Percentiles rank a stretch among this genome's conserved stretches.
phyloP scores from a whole-genome alignment of 2,888 invertebrate genomes.

The Drosophila kuntzei region DNA sequence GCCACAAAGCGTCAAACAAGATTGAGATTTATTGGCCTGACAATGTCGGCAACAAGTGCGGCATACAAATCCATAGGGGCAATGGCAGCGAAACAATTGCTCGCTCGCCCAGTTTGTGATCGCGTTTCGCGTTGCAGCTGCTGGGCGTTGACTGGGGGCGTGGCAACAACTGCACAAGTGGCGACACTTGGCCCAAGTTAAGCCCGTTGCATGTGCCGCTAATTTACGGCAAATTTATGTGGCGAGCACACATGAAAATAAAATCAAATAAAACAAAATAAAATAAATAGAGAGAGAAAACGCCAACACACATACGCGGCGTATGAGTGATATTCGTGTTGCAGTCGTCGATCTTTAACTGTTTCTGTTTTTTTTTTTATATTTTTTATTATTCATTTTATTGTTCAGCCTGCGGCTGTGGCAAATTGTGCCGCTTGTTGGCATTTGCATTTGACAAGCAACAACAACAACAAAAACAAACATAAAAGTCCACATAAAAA shows the following conservation, averaged over 20 bases:
- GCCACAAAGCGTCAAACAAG: slow-evolving; percentile 77
- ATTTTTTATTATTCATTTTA: slow-evolving; percentile 38
- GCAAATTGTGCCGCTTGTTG: slow-evolving; percentile 68
- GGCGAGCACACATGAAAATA: slow-evolving; percentile 28
- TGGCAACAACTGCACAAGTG: slow-evolving; percentile 66
- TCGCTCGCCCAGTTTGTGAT: slow-evolving; percentile 30
- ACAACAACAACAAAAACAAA: slow-evolving; percentile 25
- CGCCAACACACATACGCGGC: slow-evolving; percentile 54
- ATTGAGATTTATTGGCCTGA: slow-evolving; percentile 79
- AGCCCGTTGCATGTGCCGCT: slow-evolving; percentile 73
- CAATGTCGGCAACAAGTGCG: slow-evolving; percentile 73
- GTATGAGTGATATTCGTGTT: slow-evolving; percentile 74
- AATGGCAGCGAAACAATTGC: slow-evolving; percentile 59
- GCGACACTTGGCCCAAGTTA: slow-evolving; percentile 72
- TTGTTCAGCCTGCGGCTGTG: slow-evolving; percentile 58
- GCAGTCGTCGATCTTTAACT: slow-evolving; percentile 49
- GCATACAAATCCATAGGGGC: slow-evolving; percentile 57
- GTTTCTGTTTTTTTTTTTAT: slow-evolving; percentile 34
- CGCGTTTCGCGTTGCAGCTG: slow-evolving; percentile 16
- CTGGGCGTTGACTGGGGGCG: slow-evolving; percentile 69
- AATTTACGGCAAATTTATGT: slow-evolving; percentile 81
- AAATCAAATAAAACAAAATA: slow-evolving; percentile 13
- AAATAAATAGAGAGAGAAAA: slow-evolving; percentile 16
- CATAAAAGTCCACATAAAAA: slow-evolving; percentile 34
- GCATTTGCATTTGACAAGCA: slow-evolving; percentile 75